Evolutionary conservation across 1,140 invertebrate species (phyloP).

Genomic region (Tetragnatha versicolor): DNA sequence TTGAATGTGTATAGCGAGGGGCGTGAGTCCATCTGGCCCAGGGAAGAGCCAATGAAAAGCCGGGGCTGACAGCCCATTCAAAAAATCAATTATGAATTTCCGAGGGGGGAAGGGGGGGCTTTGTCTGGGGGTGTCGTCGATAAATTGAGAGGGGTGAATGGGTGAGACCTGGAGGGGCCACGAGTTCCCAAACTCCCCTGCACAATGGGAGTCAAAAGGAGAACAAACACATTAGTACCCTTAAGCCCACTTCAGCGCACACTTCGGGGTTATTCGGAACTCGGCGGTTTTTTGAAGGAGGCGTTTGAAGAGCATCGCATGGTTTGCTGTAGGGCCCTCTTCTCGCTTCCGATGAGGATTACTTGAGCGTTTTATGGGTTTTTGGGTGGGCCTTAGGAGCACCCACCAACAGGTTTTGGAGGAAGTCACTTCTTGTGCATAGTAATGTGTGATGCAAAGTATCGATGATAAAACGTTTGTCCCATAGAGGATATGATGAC

Average conservation of each 20-base stretch:
- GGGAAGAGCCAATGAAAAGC: constrained; percentile 42
- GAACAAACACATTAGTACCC: constrained; percentile 48
- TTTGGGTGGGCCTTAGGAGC: too few species aligned
- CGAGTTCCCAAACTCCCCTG: constrained; percentile 42
- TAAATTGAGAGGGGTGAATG: not conserved
- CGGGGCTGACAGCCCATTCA: constrained; percentile 35
- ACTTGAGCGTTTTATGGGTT: too few species aligned
- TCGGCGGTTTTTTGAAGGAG: constrained; percentile 31
- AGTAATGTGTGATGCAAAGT: too few species aligned
- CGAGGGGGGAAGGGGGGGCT: constrained; percentile 8
- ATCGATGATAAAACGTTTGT: too few species aligned
- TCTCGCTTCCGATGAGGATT: not conserved
- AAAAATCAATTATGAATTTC: constrained; percentile 51
- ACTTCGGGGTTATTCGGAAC: not conserved
- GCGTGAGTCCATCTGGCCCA: constrained; percentile 52
- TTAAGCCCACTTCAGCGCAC: constrained; percentile 37
- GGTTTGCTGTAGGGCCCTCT: too few species aligned
- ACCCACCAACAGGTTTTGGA: too few species aligned
- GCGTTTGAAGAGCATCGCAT: constrained; percentile 5
- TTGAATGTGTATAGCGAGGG: constrained; percentile 47
- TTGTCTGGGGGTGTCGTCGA: not conserved
- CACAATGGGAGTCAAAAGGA: constrained; percentile 48
- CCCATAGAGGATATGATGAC: too few species aligned
- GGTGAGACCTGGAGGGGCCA: constrained; percentile 33
- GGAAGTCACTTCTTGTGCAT: too few species aligned